Evolutionary conservation across 2,888 invertebrate species (phyloP), one percentile per base, ranked within the genome.

Genomic region (Candidula unifasciata): DNA sequence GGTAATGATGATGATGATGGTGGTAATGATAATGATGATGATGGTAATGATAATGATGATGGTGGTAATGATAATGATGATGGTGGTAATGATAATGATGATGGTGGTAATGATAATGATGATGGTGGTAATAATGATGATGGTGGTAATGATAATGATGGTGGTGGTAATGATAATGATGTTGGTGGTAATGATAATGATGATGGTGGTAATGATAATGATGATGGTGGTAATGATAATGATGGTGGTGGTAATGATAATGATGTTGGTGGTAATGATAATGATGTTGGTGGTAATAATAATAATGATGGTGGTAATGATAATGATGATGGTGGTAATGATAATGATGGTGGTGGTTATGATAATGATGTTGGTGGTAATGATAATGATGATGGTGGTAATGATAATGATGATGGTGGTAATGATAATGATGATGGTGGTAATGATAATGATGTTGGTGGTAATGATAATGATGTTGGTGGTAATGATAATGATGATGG

Each of bases 91-190:
- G 13, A 10, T 44, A 44, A 44, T 71, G 27, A 27, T 71, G 35
- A 35, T 71, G 27, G 71, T 71, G 27, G 27, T 71, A 71, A 27
- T 35, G 27, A 35, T 35, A 13, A 27, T 35, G 27, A 27, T 71
- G 27, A 27, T 71, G 27, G 71, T 71, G 18, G 30, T 71, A 71
- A 27, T 71, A n/a, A 30, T 68, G 3, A 27, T 71, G 18, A 18
- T 71, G 27, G 71, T 71, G 27, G 71, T 71, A 71, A 27, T 71
- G 27, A 18, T 71, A 71, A 30, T 71, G 27, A 30, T 71, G 27
- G 71, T 71, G 21, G 30, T 60, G 0, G 60, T 60, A 3, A 16
- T 60, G 21, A 16, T 60, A 3, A 16, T 60, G 2, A 30, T 71
- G 21, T 0, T 71, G 0, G 71, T 71, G 27, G 71, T 71, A 71